phyloP scores from a whole-genome alignment of 2,797 vertebrate genomes.

The Oreochromis grahami region DNA sequence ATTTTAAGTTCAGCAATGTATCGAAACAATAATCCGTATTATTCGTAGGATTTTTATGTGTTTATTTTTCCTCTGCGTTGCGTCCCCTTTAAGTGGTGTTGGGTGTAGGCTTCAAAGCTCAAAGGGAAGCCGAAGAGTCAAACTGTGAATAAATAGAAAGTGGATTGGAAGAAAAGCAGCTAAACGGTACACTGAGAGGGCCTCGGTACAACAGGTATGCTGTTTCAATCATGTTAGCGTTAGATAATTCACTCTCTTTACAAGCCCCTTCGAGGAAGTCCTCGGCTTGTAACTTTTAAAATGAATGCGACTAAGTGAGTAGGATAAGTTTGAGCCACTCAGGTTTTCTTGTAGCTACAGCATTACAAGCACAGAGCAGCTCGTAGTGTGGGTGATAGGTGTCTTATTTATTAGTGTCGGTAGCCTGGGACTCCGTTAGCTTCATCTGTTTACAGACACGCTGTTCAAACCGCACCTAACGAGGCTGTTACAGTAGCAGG shows the following conservation, averaged over 20 bases:
- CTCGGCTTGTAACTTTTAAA: neutral
- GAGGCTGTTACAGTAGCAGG: neutral
- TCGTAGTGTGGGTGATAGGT: neutral
- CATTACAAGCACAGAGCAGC: neutral
- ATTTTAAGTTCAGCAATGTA: fast-evolving
- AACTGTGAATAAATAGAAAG: constrained; percentile 48
- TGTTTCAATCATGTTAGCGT: neutral
- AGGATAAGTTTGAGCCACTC: neutral
- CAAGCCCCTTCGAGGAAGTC: neutral
- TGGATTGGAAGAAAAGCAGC: neutral
- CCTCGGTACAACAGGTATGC: constrained; percentile 30
- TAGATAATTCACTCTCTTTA: neutral
- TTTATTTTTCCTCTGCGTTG: neutral
- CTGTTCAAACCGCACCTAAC: neutral
- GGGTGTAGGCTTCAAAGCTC: constrained; percentile 69
- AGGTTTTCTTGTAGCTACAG: neutral
- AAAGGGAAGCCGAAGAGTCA: constrained; percentile 62
- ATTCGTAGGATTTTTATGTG: fast-evolving
- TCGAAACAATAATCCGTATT: too few relatives aligned
- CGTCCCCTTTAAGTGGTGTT: constrained; percentile 74
- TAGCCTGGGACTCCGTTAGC: neutral
- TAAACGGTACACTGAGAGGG: neutral
- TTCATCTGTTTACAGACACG: neutral
- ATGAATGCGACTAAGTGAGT: neutral
- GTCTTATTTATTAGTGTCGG: neutral